Conservation (phyloP, 2,113 vertebrate species). For the human region GRCh38 chr15:88477501-88478000, state of each 20-base stretch:
- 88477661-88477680: background rate
- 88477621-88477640: background rate
- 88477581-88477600: background rate
- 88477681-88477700: background rate
- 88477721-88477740: too few relatives aligned
- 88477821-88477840: background rate
- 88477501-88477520: too few relatives aligned
- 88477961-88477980: constrained; percentile 91
- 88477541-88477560: background rate
- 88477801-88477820: background rate
- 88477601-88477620: background rate
- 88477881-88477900: constrained; percentile 95
- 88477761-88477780: background rate
- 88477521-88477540: background rate
- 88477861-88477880: constrained; percentile 90
- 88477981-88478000: background rate
- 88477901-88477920: constrained; percentile 96
- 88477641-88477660: background rate
- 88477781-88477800: fast-evolving
- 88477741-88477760: background rate
- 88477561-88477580: background rate
- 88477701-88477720: background rate
- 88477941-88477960: constrained; percentile 98
- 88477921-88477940: constrained; percentile 94
- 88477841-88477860: background rate